Evolutionary conservation across 2,797 vertebrate species (phyloP).

Genomic region (Eulemur albifrons): DNA sequence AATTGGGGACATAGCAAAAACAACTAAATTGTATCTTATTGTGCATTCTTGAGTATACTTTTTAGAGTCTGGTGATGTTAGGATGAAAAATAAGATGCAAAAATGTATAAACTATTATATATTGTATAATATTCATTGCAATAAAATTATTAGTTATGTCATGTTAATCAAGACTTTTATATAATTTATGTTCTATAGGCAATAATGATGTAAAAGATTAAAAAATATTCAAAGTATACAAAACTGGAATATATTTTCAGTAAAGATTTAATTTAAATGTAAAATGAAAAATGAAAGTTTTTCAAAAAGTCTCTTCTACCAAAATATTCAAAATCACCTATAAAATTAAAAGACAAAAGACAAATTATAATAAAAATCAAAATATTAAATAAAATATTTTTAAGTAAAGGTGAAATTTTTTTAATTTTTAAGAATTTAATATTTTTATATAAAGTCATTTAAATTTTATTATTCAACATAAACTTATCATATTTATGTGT

Average conservation of each 20-base stretch:
- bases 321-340: not conserved
- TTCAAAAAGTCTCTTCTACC: not conserved
- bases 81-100: not conserved
- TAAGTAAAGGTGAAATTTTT: not conserved
- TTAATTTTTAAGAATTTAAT: not conserved
- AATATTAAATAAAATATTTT: not conserved
- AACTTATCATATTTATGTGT: not conserved
- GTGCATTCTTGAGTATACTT: not conserved
- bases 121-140: not conserved
- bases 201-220: not conserved
- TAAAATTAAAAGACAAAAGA: not conserved
- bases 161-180: not conserved
- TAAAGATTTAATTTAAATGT: not conserved
- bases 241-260: not conserved
- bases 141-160: not conserved
- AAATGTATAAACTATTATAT: not conserved
- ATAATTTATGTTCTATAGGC: not conserved
- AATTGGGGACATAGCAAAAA: not conserved
- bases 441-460: not conserved
- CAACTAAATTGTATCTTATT: not conserved
- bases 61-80: not conserved
- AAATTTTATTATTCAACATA: not conserved
- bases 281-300: not conserved
- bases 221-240: slow-evolving; percentile 18
- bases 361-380: not conserved